Percentiles rank a stretch among this genome's conserved stretches.
Evolutionary conservation across 2,113 vertebrate genomes (phyloP).

Genomic region (Rhabdomys dilectus): DNA sequence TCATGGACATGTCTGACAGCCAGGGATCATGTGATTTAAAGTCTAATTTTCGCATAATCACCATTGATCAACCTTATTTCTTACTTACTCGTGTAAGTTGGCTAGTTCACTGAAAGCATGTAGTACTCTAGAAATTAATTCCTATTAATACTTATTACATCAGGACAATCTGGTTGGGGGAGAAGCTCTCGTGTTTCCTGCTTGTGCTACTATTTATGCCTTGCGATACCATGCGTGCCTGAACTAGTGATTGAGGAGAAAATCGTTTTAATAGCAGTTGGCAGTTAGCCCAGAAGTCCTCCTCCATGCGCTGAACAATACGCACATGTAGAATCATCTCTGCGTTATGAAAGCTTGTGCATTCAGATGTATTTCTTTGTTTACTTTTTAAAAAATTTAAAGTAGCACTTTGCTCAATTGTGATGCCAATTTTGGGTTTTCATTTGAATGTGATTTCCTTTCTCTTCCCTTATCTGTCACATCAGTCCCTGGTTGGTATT

Average conservation of each 20-base stretch:
- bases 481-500: background rate
- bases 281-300: constrained; percentile 74
- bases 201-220: constrained; percentile 66
- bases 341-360: background rate
- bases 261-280: constrained; percentile 74
- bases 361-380: constrained; percentile 50
- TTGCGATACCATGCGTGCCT: constrained; percentile 68
- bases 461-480: background rate
- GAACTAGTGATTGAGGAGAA: constrained; percentile 73
- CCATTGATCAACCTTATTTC: background rate
- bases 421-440: constrained; percentile 4
- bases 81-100: background rate
- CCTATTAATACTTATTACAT: constrained; percentile 31
- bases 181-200: constrained; percentile 11
- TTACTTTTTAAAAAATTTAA: constrained; percentile 59
- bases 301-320: constrained; percentile 29
- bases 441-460: background rate
- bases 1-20: background rate
- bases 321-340: constrained; percentile 51
- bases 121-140: constrained; percentile 68
- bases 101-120: constrained; percentile 6
- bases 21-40: background rate
- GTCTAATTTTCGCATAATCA: constrained; percentile 27
- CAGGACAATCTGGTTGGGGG: constrained; percentile 43
- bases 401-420: background rate